phyloP scores from a whole-genome alignment of 2,113 vertebrate species.

The Pao palembangensis region DNA sequence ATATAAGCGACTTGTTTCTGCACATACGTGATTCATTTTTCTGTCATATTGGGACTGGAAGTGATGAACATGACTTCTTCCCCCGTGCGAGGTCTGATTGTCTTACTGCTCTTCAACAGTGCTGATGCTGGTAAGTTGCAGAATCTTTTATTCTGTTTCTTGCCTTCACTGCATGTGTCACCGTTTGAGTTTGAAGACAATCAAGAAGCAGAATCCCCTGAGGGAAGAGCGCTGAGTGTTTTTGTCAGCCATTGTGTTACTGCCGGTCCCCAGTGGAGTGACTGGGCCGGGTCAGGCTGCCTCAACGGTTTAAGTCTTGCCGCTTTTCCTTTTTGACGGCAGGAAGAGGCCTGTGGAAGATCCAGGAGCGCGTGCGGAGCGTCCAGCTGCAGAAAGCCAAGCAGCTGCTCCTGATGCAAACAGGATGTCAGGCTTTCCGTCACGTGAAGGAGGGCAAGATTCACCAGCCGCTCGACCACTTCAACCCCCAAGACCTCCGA shows the following conservation, averaged over 20 bases:
- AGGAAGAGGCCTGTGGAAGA: constrained; percentile 65
- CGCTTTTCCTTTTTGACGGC: not conserved
- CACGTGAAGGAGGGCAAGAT: constrained; percentile 50
- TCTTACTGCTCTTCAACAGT: constrained; percentile 39
- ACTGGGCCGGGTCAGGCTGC: not conserved
- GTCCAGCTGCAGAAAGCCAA: constrained; percentile 50
- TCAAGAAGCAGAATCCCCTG: not conserved
- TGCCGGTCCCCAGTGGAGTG: too few species aligned
- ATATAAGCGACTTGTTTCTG: constrained; percentile 8
- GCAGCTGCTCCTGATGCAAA: constrained; percentile 10
- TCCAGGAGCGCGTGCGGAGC: constrained; percentile 57
- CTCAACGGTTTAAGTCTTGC: not conserved
- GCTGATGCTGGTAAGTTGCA: constrained; percentile 59
- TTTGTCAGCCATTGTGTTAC: not conserved
- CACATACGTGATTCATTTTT: not conserved
- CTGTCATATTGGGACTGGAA: not conserved
- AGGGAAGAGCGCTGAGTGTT: not conserved
- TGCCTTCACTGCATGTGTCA: not conserved
- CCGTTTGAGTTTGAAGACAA: not conserved
- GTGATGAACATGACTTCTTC: constrained; percentile 38
- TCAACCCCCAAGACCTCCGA: constrained; percentile 53
- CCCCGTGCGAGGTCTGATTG: constrained; percentile 6
- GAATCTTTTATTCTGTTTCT: not conserved
- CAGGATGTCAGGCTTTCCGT: not conserved
- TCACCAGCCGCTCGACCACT: constrained; percentile 79